Conservation (phyloP, 2,113 vertebrate species). For the human region DNA sequence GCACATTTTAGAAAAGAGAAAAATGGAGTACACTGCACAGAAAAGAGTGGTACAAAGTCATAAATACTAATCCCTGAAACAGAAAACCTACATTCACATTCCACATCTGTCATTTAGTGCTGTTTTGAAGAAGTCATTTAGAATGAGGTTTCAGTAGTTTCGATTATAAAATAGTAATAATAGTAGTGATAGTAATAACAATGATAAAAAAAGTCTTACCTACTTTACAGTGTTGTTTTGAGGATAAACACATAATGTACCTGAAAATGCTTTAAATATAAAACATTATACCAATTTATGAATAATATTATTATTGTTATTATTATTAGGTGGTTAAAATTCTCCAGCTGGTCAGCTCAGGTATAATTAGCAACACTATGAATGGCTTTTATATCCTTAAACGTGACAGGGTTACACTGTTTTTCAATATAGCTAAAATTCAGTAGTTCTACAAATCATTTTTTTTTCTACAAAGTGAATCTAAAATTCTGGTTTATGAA, state of each 20-base stretch:
- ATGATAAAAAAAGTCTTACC: neutral
- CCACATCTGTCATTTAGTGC: neutral
- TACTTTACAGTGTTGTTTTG: neutral
- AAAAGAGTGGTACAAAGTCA: neutral
- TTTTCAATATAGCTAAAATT: constrained; percentile 30
- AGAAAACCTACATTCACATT: neutral
- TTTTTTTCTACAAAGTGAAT: neutral
- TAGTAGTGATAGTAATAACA: neutral
- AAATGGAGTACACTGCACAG: neutral
- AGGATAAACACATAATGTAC: neutral
- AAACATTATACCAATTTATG: neutral
- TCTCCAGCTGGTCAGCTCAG: neutral
- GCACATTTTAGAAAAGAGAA: neutral
- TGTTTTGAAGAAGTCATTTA: neutral
- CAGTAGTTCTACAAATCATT: neutral
- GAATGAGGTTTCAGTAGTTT: neutral
- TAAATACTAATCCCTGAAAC: neutral
- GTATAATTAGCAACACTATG: neutral
- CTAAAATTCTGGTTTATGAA: neutral
- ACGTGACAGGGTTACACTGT: neutral
- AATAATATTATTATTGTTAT: neutral
- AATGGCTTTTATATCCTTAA: neutral
- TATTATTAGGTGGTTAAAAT: neutral
- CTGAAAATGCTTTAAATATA: neutral
- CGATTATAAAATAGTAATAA: neutral